Evolutionary conservation across 2,113 vertebrate genomes (phyloP), one percentile per base, ranked within the genome.

Genomic region (Barbus barbus): DNA sequence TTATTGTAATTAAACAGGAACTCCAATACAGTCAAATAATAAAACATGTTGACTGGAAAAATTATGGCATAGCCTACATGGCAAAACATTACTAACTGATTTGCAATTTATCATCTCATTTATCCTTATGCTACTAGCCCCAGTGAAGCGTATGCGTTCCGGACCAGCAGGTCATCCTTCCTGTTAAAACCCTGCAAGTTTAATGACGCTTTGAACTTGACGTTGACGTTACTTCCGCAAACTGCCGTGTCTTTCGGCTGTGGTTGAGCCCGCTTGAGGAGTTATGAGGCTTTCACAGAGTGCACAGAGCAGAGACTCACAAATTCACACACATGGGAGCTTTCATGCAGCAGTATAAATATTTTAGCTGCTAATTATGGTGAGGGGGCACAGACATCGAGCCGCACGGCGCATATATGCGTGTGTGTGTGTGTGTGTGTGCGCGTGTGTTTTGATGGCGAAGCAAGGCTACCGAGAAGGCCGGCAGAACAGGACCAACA

Each of bases 361-460:
- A 88, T 88, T 88, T 89, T 85, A 89, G 83, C 48, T 83, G 44
- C 85, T 87, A 86, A 89, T 87, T 89, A 89, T 36, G 69, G 67
- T 20, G 41, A 83, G 22, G 75, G 56, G 36, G 44, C 9, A 74
- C n/a, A 81, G 26, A 46, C 74, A 53, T 38, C 5, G 65, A 60
- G 85, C 22, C 28, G 24, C 48, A 53, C 24, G 16, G 38, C 16
- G 56, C 28, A 22, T 16, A 18, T 22, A 0, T 12, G 41, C 12
- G 41, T 41, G 41, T 41, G 36, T 48, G 18, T 77, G 65, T 38
- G 31, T 28, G 31, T 46, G 22, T 33, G 18, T 71, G 16, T 56
- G 5, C 46, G 71, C 36, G 36, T 13, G 44, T 31, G 69, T 28
- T 41, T 78, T 51, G 28, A 81, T 36, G 33, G 67, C 31, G n/a